Percentiles rank a stretch among this genome's conserved stretches.
These are phyloP conservation scores for Siniperca undulata DNA, from an alignment of 2,797 vertebrate species.

Conservation along the genomic window DNA sequence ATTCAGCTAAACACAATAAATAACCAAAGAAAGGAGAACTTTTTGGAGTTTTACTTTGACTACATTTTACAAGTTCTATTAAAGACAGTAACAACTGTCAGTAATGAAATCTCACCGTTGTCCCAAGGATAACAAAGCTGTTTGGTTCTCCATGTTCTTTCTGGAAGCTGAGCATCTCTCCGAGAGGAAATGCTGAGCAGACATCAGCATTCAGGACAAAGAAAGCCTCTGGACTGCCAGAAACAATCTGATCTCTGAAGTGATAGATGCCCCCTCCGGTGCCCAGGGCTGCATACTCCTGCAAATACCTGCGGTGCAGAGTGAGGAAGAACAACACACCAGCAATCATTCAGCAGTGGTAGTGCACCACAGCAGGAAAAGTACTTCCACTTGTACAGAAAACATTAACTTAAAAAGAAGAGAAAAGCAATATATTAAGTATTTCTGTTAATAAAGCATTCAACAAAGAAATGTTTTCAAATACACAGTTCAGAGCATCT, in stretches of 20 bases:
- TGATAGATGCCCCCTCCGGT: conserved; percentile 98
- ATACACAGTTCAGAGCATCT: not conserved
- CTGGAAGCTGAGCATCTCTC: conserved; percentile 92
- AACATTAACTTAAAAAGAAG: not conserved
- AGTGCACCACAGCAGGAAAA: conserved; percentile 17
- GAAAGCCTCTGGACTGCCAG: conserved; percentile 91
- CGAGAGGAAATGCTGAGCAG: conserved; percentile 95
- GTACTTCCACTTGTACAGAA: not conserved
- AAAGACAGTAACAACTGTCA: not conserved
- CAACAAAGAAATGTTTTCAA: not conserved
- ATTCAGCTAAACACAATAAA: not conserved
- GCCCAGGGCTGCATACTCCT: conserved; percentile 95
- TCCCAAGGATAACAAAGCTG: conserved; percentile 94
- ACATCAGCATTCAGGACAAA: conserved; percentile 98
- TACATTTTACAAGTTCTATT: not conserved
- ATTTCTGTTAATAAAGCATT: not conserved
- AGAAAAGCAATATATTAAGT: not conserved
- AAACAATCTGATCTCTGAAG: conserved; percentile 98
- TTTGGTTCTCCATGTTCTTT: conserved; percentile 87
- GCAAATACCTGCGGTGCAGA: conserved; percentile 89
- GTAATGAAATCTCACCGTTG: conserved; percentile 87
- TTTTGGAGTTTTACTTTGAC: not conserved
- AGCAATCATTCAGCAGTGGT: conserved; percentile 24
- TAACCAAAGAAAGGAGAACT: not conserved
- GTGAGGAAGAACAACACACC: conserved; percentile 29